phyloP scores from a whole-genome alignment of 2,797 vertebrate genomes.

The Lutjanus campechanus region DNA sequence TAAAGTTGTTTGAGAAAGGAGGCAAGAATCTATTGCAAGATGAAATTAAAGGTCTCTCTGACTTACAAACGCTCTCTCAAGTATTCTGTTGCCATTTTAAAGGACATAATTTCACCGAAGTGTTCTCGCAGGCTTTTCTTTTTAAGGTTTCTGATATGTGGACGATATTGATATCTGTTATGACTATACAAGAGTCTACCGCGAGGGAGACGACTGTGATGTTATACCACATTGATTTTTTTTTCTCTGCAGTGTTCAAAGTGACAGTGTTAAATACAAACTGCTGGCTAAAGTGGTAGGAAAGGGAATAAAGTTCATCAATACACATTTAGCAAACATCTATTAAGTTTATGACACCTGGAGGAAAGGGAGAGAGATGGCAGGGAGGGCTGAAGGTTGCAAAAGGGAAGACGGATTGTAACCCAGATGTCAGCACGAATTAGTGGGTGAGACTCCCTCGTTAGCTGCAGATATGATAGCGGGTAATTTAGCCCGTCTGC shows the following conservation, averaged over 20 bases:
- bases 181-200: constrained; percentile 12
- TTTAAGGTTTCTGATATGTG: constrained; percentile 31
- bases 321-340: constrained; percentile 61
- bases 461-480: constrained; percentile 33
- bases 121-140: not conserved
- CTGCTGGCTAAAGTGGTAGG: constrained; percentile 17
- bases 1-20: constrained; percentile 9
- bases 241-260: constrained; percentile 47
- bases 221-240: constrained; percentile 55
- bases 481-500: constrained; percentile 15
- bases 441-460: constrained; percentile 9
- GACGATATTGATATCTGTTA: constrained; percentile 44
- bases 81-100: constrained; percentile 8
- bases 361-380: not conserved
- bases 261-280: constrained; percentile 44
- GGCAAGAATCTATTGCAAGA: constrained; percentile 17
- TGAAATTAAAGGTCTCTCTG: constrained; percentile 41
- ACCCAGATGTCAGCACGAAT: constrained; percentile 38
- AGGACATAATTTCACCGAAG: not conserved
- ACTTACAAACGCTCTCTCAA: not conserved
- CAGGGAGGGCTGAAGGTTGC: not conserved
- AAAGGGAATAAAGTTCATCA: constrained; percentile 51
- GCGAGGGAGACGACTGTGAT: constrained; percentile 1
- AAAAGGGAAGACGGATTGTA: not conserved
- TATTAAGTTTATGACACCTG: constrained; percentile 19